These are phyloP conservation scores for Mechanitis messenoides DNA, from an alignment of 2,888 invertebrate genomes.

Conservation along the genomic window DNA sequence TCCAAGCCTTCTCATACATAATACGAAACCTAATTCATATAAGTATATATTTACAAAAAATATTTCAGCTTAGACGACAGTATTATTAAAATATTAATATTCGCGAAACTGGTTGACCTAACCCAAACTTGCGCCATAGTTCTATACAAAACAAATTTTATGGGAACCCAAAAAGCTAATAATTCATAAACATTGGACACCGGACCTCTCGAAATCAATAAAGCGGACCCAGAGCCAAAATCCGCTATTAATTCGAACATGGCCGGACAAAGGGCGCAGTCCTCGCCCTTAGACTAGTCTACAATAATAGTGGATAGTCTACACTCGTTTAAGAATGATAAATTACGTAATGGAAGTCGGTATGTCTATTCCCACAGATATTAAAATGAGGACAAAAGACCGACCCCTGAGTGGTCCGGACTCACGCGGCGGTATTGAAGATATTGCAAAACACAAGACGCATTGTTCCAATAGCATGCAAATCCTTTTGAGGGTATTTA, in stretches of 20 bases:
- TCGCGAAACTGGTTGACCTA: slow-evolving; percentile 31
- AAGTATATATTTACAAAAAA: no score
- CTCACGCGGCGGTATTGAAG: slow-evolving; percentile 72
- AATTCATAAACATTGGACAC: slow-evolving; percentile 70
- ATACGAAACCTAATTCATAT: no score
- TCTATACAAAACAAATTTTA: slow-evolving; percentile 47
- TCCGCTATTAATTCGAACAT: slow-evolving; percentile 55
- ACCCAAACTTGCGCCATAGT: slow-evolving; percentile 14
- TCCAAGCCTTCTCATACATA: not conserved
- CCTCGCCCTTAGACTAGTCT: slow-evolving; percentile 60
- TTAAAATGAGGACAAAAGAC: slow-evolving; percentile 67
- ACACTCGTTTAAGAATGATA: slow-evolving; percentile 76
- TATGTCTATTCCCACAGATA: slow-evolving; percentile 77
- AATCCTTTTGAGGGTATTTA: slow-evolving; percentile 67
- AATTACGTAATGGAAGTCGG: slow-evolving; percentile 73
- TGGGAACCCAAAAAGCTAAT: slow-evolving; percentile 64
- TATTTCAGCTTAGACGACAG: no score
- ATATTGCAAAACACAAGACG: slow-evolving; percentile 62
- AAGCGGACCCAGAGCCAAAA: slow-evolving; percentile 50
- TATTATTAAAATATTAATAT: not conserved
- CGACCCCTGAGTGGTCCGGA: slow-evolving; percentile 56
- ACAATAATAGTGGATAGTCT: slow-evolving; percentile 64
- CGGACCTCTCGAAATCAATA: slow-evolving; percentile 44
- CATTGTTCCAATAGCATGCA: slow-evolving; percentile 65
- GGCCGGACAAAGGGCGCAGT: slow-evolving; percentile 56